Evolutionary conservation across 2,888 invertebrate genomes (phyloP), one percentile per base, ranked within the genome.

Genomic region (Erebia epiphron): DNA sequence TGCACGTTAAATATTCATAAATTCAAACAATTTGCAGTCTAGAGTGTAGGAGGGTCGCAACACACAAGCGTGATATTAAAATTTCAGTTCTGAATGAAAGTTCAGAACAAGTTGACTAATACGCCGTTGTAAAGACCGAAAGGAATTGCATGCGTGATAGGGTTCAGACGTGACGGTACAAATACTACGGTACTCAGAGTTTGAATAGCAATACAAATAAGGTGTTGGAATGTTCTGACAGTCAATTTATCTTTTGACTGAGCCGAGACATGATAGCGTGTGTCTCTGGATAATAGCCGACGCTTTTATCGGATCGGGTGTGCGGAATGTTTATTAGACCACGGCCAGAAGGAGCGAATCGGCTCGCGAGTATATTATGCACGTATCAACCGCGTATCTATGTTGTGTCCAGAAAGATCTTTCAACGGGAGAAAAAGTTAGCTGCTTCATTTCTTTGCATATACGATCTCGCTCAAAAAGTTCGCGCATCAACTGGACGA

Each of bases 1-100:
- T 63, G 73, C 65, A 71, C 68, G 78, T 79, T 83, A 83, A 81
- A 82, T 82, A 85, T 85, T 83, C 83, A 85, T 85, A 81, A 78
- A 78, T 76, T 79, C 79, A 81, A 81, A 80, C 78, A 80, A 75
- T 74, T 73, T 75, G 77, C 69, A 69, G 74, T 65, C 75, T 71
- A 71, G 76, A 75, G 79, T 79, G 84, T 83, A 80, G 83, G 84
- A 80, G 82, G 58, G 67, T 52, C 81, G 82, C 81, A 11, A 84
- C 81, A 41, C 81, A 82, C 82, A 14, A 84, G 81, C 82, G 77
- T 80, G 84, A 83, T 86, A 86, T 86, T 86, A 86, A 84, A 83
- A 85, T 87, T 86, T 86, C 83, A 85, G 80, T 79, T 82, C 75
- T 74, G 75, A 77, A 78, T 77, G 76, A 79, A 78, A 77, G 79